Conservation (phyloP, 2,113 vertebrate genomes). For the Nothoprocta perdicaria region DNA sequence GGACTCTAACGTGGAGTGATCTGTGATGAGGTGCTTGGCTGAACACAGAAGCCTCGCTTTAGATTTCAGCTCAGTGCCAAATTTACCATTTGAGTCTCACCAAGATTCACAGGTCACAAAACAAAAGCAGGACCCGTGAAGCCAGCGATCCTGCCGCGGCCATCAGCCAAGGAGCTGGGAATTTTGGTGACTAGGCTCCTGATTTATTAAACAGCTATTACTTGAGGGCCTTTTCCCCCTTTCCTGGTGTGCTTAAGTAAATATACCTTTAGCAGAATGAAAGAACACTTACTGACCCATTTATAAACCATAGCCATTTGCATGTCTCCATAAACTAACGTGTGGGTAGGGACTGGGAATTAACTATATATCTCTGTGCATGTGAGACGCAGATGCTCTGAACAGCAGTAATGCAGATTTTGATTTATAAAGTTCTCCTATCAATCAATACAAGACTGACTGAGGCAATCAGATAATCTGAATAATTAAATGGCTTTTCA, state of each 20-base stretch:
- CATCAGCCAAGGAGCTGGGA: conserved; percentile 6
- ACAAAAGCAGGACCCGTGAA: background rate
- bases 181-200: background rate
- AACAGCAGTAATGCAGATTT: conserved; percentile 37
- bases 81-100: background rate
- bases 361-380: background rate
- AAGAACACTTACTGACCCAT: conserved; percentile 37
- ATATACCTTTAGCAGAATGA: conserved; percentile 14
- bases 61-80: background rate
- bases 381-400: background rate
- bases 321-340: conserved; percentile 44
- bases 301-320: conserved; percentile 53
- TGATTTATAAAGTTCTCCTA: conserved; percentile 63
- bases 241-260: conserved; percentile 50
- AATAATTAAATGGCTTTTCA: conserved; percentile 72
- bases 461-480: conserved; percentile 50
- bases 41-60: background rate
- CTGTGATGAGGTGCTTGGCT: background rate
- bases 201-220: conserved; percentile 35
- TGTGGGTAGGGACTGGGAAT: conserved; percentile 29
- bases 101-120: too few species aligned
- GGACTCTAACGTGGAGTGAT: background rate
- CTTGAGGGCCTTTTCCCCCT: background rate
- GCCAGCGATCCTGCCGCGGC: background rate
- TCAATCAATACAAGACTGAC: conserved; percentile 53